Base-by-base conservation (phyloP, 2,797 vertebrate species). In the Myiothlypis chrysogaster region DNA sequence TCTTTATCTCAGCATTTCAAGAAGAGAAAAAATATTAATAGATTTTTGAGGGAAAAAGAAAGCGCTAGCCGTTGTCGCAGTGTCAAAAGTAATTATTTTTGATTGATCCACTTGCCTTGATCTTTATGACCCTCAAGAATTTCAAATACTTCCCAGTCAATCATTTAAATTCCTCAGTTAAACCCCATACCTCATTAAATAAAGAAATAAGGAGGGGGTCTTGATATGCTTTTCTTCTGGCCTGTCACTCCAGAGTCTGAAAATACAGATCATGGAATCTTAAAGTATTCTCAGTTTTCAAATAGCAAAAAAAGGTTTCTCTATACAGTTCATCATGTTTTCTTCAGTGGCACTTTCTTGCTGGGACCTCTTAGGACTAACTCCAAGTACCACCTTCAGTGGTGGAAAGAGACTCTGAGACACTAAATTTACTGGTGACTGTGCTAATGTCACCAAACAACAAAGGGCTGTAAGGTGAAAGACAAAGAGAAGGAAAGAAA, bases 91-190 rank as follows among this genome's bases (percentile, higher is more conserved):
- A 79, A 87, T 96, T 83, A 87, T 87, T 65, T 83, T 69, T 32
- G 59, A 80, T 85, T 70, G 72, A 83, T 95, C 61, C 59, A 53
- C 95, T 91, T 94, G 63, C 52, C 86, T 84, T 86, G 46, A 88
- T 93, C 63, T 92, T 87, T 66, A 68, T 80, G 80, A 93, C 56
- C 79, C 80, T 79, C 50, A 83, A 94, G 80, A 87, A 93, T 93
- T 86, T 78, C 71, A 95, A 94, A 91, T 90, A 70, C 70, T 90
- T 96, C 78, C 60, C 92, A 87, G 81, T 93, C 91, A 85, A 76
- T 94, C 72, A 83, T 89, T 87, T 95, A 92, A 89, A 96, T 95
- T 95, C 86, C 72, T 34, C 61, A 60, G 68, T 35, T 93, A 90
- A 93, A 79, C 49, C n/a, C 50, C 23, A 3, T 66, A 85, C 39